These are phyloP conservation scores for Lasioglossum zephyrum DNA, from an alignment of 2,888 invertebrate species.

Conservation along the genomic window DNA sequence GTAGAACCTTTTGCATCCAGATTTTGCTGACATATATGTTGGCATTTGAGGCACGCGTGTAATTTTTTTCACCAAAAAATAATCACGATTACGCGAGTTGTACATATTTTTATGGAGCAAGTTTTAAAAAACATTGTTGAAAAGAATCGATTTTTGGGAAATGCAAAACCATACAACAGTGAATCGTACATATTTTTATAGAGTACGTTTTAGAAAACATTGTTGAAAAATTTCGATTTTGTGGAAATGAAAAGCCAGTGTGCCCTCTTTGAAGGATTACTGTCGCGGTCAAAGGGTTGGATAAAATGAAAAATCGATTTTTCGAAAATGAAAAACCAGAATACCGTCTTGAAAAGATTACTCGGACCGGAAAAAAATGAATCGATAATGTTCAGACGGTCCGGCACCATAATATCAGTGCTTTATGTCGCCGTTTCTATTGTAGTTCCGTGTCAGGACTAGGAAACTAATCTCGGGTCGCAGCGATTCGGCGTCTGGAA, in stretches of 20 bases:
- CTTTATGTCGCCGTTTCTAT: conserved; percentile 57
- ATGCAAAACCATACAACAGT: too few relatives aligned
- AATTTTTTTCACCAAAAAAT: neutral
- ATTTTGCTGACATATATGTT: neutral
- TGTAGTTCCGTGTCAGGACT: conserved; percentile 62
- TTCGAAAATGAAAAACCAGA: neutral
- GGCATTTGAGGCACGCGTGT: neutral
- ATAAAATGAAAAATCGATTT: neutral
- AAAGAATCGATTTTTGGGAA: too few relatives aligned
- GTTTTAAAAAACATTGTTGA: neutral
- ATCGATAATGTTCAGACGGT: conserved; percentile 5
- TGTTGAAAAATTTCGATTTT: too few relatives aligned
- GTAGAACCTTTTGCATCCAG: fast-evolving
- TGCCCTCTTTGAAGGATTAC: too few relatives aligned
- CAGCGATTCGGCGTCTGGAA: conserved; percentile 63
- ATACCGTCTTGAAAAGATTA: neutral
- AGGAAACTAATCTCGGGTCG: conserved; percentile 57
- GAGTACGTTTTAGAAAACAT: neutral
- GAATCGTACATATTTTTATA: neutral
- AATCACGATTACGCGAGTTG: neutral
- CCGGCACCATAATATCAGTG: conserved; percentile 46
- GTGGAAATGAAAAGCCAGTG: too few relatives aligned
- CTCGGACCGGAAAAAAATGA: neutral
- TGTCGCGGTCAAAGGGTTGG: too few relatives aligned
- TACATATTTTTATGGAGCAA: neutral